Base-by-base conservation (phyloP, 2,113 vertebrate species). In the Megaleporinus macrocephalus region DNA sequence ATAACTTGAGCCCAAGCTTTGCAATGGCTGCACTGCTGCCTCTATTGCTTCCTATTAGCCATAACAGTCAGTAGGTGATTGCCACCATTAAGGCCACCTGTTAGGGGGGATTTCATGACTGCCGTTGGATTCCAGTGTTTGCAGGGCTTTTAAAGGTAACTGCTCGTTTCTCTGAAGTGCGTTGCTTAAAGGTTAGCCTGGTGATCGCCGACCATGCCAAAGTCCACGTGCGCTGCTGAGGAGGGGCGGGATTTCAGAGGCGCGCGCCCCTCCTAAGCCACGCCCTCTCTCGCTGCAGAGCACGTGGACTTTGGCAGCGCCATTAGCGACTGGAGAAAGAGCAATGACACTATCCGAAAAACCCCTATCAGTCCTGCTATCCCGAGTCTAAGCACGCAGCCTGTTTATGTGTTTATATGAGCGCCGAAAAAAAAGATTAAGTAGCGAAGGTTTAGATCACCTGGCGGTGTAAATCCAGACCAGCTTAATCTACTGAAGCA, bases 151-250 rank as follows among this genome's bases (percentile, higher is more conserved):
- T 53, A 49, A 15, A 57, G 33, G 53, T 49, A 63, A 47, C 16
- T 62, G 36, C 53, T 75, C 74, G 5, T 69, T 29, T 41, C 22
- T 82, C 44, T 84, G 57, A n/a, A 7, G 78, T 33, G 29, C 11
- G n/a, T 9, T 22, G 47, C 71, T 44, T 10, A 51, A 49, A 65
- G 41, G 29, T 15, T 68, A 36, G 2, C 29, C 11, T 16, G 20
- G 30, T 68, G 65, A 30, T 5, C 29, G 12, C 49, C 76, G 47
- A 76, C 88, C 91, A 91, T 90, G 92, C 92, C 90, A 93, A 91
- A 92, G 92, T 93, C 92, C 93, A 94, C 93, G 93, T 94, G 93
- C 89, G 55, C 47, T 7, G 66, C 82, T 88, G 55, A 24, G 51
- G 78, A 86, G 88, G 76, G 93, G 93, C 90, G 91, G 84, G 85